These are phyloP conservation scores for Zophobas atratus DNA, from an alignment of 1,140 invertebrate genomes.

Conservation along the genomic window DNA sequence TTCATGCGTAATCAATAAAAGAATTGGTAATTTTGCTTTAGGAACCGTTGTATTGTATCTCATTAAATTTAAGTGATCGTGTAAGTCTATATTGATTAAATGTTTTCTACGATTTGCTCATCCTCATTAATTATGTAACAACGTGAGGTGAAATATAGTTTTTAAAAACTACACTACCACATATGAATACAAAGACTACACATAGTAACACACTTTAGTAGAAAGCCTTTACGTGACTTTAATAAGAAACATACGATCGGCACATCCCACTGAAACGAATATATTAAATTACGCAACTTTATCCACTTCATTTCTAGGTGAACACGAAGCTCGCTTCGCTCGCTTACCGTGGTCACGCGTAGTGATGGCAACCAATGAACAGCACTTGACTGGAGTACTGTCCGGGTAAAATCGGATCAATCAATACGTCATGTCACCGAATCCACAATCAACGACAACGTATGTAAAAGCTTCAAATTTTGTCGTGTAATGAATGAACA, in stretches of 20 bases:
- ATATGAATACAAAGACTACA: slow-evolving; percentile 8
- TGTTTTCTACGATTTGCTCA: slow-evolving; percentile 35
- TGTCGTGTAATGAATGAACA: no score
- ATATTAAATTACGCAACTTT: slow-evolving; percentile 7
- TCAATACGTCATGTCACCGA: no score
- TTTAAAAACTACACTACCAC: no score
- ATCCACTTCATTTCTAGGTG: no score
- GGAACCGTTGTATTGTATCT: slow-evolving; percentile 3
- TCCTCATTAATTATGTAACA: slow-evolving; percentile 33
- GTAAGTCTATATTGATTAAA: slow-evolving; percentile 28
- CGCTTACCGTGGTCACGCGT: no score
- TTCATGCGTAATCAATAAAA: neutral
- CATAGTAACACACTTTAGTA: slow-evolving; percentile 30
- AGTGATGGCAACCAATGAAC: no score
- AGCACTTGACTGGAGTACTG: no score
- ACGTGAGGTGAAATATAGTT: neutral
- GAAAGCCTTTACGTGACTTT: slow-evolving; percentile 12
- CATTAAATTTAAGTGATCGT: slow-evolving; percentile 40
- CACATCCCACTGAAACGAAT: neutral
- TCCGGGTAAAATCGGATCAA: no score
- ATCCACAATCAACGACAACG: no score
- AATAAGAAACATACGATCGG: neutral
- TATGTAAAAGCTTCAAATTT: no score
- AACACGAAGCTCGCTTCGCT: no score
- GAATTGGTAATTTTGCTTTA: neutral